Evolutionary conservation across 1,140 invertebrate species (phyloP).

Genomic region (Lepidostoma basale): DNA sequence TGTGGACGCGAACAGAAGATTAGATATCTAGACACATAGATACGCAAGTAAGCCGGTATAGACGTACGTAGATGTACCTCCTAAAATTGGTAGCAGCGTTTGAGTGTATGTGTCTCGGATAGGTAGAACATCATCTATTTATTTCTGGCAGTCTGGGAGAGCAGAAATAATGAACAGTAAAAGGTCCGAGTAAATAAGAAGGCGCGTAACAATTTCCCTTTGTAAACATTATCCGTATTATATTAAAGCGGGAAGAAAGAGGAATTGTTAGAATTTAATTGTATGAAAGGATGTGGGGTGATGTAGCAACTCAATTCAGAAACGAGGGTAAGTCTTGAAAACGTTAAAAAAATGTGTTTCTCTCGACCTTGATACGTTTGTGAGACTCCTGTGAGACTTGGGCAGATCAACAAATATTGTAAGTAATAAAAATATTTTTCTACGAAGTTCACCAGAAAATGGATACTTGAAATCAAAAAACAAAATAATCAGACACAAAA

Average conservation of each 20-base stretch:
- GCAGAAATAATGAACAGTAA: not conserved
- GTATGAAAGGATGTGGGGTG: conserved; percentile 11
- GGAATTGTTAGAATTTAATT: conserved; percentile 7
- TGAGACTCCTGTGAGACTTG: no score
- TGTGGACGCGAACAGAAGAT: not conserved
- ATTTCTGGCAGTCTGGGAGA: not conserved
- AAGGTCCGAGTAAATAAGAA: not conserved
- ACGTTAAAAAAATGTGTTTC: not conserved
- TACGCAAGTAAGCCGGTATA: no score
- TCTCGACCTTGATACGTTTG: not conserved
- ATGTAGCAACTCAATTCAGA: not conserved
- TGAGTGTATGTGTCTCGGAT: not conserved
- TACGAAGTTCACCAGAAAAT: no score
- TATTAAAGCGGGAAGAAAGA: not conserved
- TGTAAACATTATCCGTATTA: conserved; percentile 6
- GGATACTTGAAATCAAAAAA: no score
- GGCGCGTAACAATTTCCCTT: conserved; percentile 9
- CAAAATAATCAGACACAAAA: no score
- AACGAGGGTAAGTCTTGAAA: not conserved
- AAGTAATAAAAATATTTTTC: no score
- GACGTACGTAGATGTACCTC: not conserved
- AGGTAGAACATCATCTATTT: not conserved
- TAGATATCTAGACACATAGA: not conserved
- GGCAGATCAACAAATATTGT: no score
- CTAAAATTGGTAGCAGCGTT: not conserved